Evolutionary conservation across 1,140 invertebrate genomes (phyloP), one percentile per base, ranked within the genome.

Genomic region (Tetragonula clypearis): DNA sequence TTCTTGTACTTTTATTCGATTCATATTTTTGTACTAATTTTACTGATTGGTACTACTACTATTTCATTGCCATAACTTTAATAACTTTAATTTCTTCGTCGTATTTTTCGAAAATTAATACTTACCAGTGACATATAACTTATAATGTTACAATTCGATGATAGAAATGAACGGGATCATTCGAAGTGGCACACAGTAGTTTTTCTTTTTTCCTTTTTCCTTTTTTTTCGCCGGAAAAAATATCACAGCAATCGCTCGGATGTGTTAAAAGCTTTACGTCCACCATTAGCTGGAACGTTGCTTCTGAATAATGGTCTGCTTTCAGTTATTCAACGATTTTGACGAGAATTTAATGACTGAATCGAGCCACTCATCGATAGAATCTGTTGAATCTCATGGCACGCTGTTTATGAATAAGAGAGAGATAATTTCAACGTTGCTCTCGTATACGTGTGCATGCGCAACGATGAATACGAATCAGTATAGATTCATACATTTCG

Each of bases 241-340:
- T 26, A 49, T 15, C 17, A 19, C 41, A 30, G 74, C 74, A 30
- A 79, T 88, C 90, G 85, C 85, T 75, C 69, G 91, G 81, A 88
- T 90, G 87, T 84, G 92, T 91, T 92, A 91, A 93, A 93, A 93
- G 91, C 82, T 93, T 93, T 92, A 93, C 86, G 87, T 11, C 21
- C 23, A 41, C 75, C 77, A 68, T 79, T 73, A 77, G 30, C n/a
- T 17, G 62, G 35, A 60, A 71, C 49, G 58, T 73, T 81, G 86
- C 83, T 89, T 66, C 79, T 74, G 81, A 55, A 58, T 55, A 60
- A 26, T 69, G 30, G 60, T 79, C 79, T 79, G 87, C n/a, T 21
- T 55, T 60, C 69, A n/a, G 65, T 88, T 65, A 75, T 66, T 88
- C 75, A 60, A 83, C 79, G 79, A 86, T 75, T 71, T 68, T 15